Evolutionary conservation across 2,888 invertebrate species (phyloP).

Genomic region (Dugesia japonica): DNA sequence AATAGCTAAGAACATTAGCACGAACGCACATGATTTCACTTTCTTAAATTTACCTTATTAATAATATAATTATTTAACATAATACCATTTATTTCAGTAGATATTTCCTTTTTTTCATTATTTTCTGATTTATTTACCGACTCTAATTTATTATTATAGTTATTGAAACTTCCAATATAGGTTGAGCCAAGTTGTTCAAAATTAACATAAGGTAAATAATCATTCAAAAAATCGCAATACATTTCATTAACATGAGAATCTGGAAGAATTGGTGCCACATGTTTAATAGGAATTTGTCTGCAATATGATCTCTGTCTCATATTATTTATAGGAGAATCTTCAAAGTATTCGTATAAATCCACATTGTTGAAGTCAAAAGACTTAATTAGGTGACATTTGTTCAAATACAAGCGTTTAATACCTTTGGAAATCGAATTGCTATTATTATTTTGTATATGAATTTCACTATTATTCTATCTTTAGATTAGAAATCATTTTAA

Average conservation of each 20-base stretch:
- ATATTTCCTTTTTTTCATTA: neutral
- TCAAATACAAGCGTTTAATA: neutral
- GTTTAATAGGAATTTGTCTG: neutral
- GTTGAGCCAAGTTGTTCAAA: neutral
- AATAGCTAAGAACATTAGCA: neutral
- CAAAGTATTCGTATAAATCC: neutral
- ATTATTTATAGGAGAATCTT: neutral
- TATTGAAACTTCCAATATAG: neutral
- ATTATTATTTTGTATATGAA: neutral
- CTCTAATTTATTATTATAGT: neutral
- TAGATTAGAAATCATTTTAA: neutral
- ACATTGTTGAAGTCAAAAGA: neutral
- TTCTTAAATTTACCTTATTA: neutral
- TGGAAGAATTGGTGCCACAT: neutral
- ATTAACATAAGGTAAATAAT: neutral
- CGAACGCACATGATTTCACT: neutral
- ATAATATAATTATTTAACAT: neutral
- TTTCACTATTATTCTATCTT: neutral
- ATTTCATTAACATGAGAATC: neutral
- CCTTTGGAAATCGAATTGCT: neutral
- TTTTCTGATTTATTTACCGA: neutral
- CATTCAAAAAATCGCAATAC: neutral
- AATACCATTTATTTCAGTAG: too few species aligned
- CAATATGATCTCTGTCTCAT: neutral
- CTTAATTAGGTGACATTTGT: neutral